These are phyloP conservation scores for Sarotherodon lohbergeri DNA, from an alignment of 2,113 vertebrate genomes.

Conservation along the genomic window DNA sequence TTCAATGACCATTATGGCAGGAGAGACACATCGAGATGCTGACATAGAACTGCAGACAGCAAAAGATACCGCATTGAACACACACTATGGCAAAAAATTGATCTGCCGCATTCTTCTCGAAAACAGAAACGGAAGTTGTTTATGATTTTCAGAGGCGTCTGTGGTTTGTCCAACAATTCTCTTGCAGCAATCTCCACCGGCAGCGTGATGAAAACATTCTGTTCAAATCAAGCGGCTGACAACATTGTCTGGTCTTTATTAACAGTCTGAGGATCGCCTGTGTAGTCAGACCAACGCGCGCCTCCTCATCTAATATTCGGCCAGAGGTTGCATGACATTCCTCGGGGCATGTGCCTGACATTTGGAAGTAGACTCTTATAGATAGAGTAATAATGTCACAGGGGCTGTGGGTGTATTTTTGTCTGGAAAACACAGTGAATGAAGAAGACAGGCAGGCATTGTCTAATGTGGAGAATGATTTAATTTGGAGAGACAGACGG, in stretches of 20 bases:
- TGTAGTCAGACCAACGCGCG: background rate
- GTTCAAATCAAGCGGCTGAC: conserved; percentile 1
- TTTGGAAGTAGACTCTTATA: conserved; percentile 63
- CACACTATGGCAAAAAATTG: conserved; percentile 10
- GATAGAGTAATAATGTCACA: conserved; percentile 64
- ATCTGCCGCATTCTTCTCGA: background rate
- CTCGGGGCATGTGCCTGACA: conserved; percentile 62
- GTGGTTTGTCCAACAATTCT: background rate
- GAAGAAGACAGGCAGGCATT: conserved; percentile 16
- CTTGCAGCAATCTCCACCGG: conserved; percentile 21
- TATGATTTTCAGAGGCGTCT: background rate
- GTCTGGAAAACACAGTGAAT: conserved; percentile 13
- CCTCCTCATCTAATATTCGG: conserved; percentile 56
- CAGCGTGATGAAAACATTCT: conserved; percentile 10
- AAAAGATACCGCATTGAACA: background rate
- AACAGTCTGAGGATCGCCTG: conserved; percentile 28
- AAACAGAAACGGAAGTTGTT: conserved; percentile 33
- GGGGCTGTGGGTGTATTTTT: conserved; percentile 41
- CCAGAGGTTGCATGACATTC: conserved; percentile 53
- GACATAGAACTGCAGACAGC: background rate
- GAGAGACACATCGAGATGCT: background rate
- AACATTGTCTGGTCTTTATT: conserved; percentile 55
- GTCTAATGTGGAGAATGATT: conserved; percentile 41
- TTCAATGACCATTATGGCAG: background rate
- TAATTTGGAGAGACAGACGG: conserved; percentile 28